Evolutionary conservation across 2,888 invertebrate genomes (phyloP), one percentile per base, ranked within the genome.

Genomic region (Lycia hirtaria): DNA sequence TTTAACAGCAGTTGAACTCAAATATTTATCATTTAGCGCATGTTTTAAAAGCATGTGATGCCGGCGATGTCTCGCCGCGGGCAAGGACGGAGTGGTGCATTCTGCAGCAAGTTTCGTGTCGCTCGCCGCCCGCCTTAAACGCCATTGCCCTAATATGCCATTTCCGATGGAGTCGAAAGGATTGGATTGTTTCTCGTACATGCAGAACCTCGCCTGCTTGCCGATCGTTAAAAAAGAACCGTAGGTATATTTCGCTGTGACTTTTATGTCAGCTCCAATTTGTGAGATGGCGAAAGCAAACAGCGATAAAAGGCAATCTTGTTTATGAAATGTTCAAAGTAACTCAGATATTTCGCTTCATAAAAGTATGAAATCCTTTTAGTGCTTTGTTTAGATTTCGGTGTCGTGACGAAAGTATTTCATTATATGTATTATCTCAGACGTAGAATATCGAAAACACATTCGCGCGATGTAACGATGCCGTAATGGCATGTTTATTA

Each of bases 81-180:
- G 19, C 53, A 30, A 50, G 28, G 50, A 50, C 55, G 28, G 48
- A 67, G 68, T 69, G 51, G 55, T 43, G 62, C 60, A 38, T 38
- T 38, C 45, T 20, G 33, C 45, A 20, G 20, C 33, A 0, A 3
- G 1, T 5, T 10, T 15, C 47, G 37, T 17, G 24, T 4, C 40
- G 49, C 30, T 19, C 28, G 17, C 20, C 33, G 38, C 14, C 32
- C 17, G 22, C 24, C 32, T 33, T 43, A 43, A 51, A 33, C 51
- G 51, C 35, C 30, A 15, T 35, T 9, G 9, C 14, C 38, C 33
- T 35, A 52, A 52, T 35, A 52, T 37, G 44, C 43, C 28, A 52
- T 52, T 52, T 52, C 37, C 52, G 28, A 43, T 26, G 20, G 19
- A 37, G 33, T 26, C 30, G 30, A 3, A 14, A 24, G 35, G 15